Evolutionary conservation across 2,888 invertebrate genomes (phyloP), one percentile per base, ranked within the genome.

Genomic region (Aricia artaxerxes): DNA sequence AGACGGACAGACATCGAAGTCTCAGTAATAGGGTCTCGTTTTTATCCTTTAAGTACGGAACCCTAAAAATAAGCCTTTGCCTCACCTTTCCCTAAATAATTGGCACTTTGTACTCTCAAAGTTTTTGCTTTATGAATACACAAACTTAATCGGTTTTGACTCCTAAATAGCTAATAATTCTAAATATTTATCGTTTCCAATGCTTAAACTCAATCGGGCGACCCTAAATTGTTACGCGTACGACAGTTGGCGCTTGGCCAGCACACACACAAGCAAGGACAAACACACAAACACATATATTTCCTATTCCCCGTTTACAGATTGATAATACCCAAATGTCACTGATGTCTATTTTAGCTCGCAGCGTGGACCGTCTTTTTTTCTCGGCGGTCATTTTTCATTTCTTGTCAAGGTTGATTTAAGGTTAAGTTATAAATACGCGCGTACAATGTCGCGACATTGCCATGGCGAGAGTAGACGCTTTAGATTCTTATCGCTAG

Each of bases 391-490:
- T 87, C 86, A 91, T 92, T 91, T 91, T 90, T 92, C 92, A 92
- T 91, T 88, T 86, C 91, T 92, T 93, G 93, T 93, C 94, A 94
- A 94, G 94, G 94, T 93, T 91, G 91, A 92, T 93, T 91, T 93
- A 93, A 94, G 93, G 94, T 94, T 92, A 86, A 82, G 89, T 82
- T 92, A 93, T 91, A 91, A 92, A 93, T 93, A 93, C 69, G 83
- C 85, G 82, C 81, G 87, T 85, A 87, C 86, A 84, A 83, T 89
- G 88, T 89, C 82, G 84, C 85, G 84, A 84, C 82, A 82, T 82
- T 83, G 82, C 84, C 83, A 82, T 82, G 85, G 82, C 84, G 73
- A 38, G 73, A 44, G 44, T 73, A 40, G 57, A 49, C 7, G 53
- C 35, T 78, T 35, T 40, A 44, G 13, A n/a, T 24, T 7, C 49